Evolutionary conservation across 2,797 vertebrate species (phyloP).

Genomic region (Liparis tanakae): DNA sequence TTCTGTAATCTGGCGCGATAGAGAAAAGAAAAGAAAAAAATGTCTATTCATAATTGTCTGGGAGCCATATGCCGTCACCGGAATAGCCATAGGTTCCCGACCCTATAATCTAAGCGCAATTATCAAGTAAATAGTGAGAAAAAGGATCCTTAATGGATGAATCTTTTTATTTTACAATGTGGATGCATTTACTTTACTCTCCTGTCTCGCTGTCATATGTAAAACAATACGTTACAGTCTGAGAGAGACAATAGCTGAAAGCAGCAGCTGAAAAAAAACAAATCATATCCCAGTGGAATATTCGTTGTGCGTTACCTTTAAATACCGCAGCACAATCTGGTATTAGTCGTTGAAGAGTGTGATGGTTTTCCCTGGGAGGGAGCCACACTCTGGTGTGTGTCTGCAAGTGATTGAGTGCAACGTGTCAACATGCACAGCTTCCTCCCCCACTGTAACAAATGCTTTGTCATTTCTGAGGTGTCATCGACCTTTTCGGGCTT

Average conservation of each 20-base stretch:
- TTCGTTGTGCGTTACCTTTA: constrained; percentile 1
- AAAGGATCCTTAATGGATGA: background rate
- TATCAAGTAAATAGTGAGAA: constrained; percentile 1
- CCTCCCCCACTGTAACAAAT: constrained; percentile 8
- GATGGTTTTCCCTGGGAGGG: constrained; percentile 8
- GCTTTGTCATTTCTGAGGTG: constrained; percentile 19
- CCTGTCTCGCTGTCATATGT: background rate
- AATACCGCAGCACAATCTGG: constrained; percentile 2
- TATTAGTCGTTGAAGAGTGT: constrained; percentile 2
- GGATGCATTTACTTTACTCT: background rate
- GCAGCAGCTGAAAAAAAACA: background rate
- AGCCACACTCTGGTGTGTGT: background rate
- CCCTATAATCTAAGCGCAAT: no score
- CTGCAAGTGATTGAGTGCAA: constrained; percentile 9
- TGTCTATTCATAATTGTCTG: no score
- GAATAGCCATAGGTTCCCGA: no score
- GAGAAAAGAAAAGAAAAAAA: no score
- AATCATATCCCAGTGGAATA: background rate
- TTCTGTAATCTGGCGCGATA: no score
- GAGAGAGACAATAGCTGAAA: background rate
- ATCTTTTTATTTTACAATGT: background rate
- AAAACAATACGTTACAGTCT: background rate
- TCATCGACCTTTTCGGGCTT: constrained; percentile 18
- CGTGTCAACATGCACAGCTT: constrained; percentile 17
- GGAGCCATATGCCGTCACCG: no score